A percentile compares a stretch with the other conserved stretches of the same genome.
phyloP scores from a whole-genome alignment of 2,797 vertebrate genomes.

The Prunella strophiata region DNA sequence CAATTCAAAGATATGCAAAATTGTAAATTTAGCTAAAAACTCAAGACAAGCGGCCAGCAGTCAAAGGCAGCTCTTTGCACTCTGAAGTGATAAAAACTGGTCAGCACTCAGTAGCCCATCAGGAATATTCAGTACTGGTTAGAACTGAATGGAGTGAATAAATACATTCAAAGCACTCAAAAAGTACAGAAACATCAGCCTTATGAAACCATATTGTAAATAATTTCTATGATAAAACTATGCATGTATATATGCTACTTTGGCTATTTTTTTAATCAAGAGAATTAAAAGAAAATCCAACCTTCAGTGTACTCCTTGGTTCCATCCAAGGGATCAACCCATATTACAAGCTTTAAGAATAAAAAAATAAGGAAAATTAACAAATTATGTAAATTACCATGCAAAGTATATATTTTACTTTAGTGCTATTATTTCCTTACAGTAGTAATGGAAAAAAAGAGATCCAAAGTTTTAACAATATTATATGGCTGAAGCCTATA shows the following conservation, averaged over 20 bases:
- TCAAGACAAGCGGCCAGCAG: not conserved
- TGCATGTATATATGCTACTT: not conserved
- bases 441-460: not conserved
- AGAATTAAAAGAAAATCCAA: constrained; percentile 63
- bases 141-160: not conserved
- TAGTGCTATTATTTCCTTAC: not conserved
- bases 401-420: not conserved
- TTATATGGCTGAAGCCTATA: not conserved
- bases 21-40: not conserved
- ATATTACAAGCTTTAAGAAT: constrained; percentile 89
- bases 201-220: not conserved
- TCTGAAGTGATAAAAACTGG: not conserved
- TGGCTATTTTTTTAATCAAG: not conserved
- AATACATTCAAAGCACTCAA: not conserved
- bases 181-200: not conserved
- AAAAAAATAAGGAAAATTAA: not conserved
- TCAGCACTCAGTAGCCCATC: not conserved
- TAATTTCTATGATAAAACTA: not conserved
- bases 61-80: not conserved
- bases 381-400: not conserved
- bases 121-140: not conserved
- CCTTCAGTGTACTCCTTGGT: constrained; percentile 99
- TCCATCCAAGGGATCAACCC: constrained; percentile 97
- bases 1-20: not conserved
- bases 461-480: not conserved